A percentile compares a stretch with the other conserved stretches of the same genome.
phyloP scores from a whole-genome alignment of 1,140 invertebrate genomes.

The Adoxophyes honmai region DNA sequence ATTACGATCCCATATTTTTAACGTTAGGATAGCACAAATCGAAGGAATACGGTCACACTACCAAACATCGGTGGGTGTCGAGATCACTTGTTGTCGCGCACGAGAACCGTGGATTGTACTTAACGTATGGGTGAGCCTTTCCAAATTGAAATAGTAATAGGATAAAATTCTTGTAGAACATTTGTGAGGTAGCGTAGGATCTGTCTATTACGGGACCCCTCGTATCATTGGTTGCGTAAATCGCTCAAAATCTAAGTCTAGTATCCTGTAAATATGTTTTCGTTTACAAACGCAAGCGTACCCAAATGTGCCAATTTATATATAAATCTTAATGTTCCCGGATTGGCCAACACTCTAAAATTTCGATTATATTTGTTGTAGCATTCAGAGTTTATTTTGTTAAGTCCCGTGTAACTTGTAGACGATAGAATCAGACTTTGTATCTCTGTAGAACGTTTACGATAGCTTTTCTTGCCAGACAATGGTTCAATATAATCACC shows the following conservation, averaged over 20 bases:
- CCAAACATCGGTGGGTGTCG: not conserved
- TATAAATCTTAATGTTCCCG: slow-evolving; percentile 16
- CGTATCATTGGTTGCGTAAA: too few species aligned
- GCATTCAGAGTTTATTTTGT: slow-evolving; percentile 49
- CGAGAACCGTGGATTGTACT: not conserved
- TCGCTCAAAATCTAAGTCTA: too few species aligned
- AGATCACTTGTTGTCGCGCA: slow-evolving; percentile 10
- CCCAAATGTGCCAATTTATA: slow-evolving; percentile 35
- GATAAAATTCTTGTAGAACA: too few species aligned
- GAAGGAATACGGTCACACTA: not conserved
- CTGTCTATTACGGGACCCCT: too few species aligned
- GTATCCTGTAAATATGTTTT: too few species aligned
- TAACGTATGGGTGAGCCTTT: slow-evolving; percentile 2
- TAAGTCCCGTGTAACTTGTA: slow-evolving; percentile 24
- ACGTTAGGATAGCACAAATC: slow-evolving; percentile 1
- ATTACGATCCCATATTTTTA: not conserved
- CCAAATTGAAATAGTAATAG: not conserved
- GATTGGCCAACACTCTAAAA: slow-evolving; percentile 11
- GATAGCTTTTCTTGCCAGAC: slow-evolving; percentile 5
- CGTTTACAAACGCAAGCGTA: too few species aligned
- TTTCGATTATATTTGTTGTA: slow-evolving; percentile 36
- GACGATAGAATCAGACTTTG: not conserved
- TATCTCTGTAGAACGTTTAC: not conserved
- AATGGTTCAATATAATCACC: not conserved
- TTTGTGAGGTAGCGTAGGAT: too few species aligned